Evolutionary conservation across 2,113 vertebrate species (phyloP).

Genomic region (Brachionichthys hirsutus): DNA sequence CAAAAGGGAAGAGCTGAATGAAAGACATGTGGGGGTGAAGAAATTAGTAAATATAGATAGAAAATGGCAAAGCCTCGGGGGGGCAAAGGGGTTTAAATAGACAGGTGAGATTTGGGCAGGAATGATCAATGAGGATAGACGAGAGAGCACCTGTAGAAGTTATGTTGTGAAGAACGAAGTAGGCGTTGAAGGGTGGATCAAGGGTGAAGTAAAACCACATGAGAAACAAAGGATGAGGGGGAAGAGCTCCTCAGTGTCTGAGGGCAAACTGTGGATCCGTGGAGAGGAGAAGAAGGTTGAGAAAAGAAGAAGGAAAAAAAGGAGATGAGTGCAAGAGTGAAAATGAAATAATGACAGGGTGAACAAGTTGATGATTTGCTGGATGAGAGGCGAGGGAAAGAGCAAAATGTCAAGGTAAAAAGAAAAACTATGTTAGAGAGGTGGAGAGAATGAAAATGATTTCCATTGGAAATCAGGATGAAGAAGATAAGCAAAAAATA

Average conservation of each 20-base stretch:
- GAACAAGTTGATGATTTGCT: slow-evolving; percentile 43
- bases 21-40: slow-evolving; percentile 23
- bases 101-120: slow-evolving; percentile 25
- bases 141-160: slow-evolving; percentile 20
- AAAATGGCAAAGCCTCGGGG: slow-evolving; percentile 23
- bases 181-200: slow-evolving; percentile 34
- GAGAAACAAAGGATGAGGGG: slow-evolving; percentile 20
- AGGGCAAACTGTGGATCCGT: slow-evolving; percentile 27
- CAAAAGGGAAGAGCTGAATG: not conserved
- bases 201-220: slow-evolving; percentile 17
- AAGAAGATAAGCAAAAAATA: slow-evolving; percentile 6
- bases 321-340: slow-evolving; percentile 9
- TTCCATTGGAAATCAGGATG: not conserved
- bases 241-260: slow-evolving; percentile 28
- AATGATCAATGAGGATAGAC: slow-evolving; percentile 12
- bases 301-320: slow-evolving; percentile 2
- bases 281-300: not conserved
- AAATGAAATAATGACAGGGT: slow-evolving; percentile 26
- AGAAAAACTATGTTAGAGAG: slow-evolving; percentile 6
- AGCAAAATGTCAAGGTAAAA: not conserved
- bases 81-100: slow-evolving; percentile 12
- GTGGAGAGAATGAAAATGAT: slow-evolving; percentile 2
- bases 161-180: not conserved
- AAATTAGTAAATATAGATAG: slow-evolving; percentile 50
- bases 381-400: slow-evolving; percentile 18